These are phyloP conservation scores for Ptychodera flava DNA, from an alignment of 35 echinoderm and acorn worm species.

Conservation along the genomic window DNA sequence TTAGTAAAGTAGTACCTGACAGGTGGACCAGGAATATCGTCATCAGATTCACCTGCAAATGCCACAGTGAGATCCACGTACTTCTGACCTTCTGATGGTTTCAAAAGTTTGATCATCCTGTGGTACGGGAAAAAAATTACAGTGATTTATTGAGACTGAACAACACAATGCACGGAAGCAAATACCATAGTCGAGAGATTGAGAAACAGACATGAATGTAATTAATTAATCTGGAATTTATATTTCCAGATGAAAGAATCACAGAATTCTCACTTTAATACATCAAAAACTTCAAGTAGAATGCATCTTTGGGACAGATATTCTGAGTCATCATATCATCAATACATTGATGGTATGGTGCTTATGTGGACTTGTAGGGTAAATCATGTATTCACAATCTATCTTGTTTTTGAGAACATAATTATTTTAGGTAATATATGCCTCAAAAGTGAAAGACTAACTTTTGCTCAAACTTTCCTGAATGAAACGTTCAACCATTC, in stretches of 20 bases:
- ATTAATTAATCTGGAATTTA: background rate
- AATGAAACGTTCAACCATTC: no score
- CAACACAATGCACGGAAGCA: background rate
- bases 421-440: no score
- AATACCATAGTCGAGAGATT: background rate
- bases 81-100: conserved; percentile 42
- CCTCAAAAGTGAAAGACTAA: no score
- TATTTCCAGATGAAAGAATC: background rate
- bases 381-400: no score
- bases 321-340: no score
- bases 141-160: background rate
- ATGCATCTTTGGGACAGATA: background rate
- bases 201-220: background rate
- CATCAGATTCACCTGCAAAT: conserved; percentile 63
- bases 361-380: no score
- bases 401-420: no score
- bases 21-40: conserved; percentile 68
- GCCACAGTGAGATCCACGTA: conserved; percentile 80
- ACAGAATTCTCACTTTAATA: background rate
- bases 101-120: conserved; percentile 82
- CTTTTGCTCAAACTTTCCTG: no score
- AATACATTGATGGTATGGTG: no score
- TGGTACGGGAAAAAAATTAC: conserved; percentile 7
- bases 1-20: conserved; percentile 83
- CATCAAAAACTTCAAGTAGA: background rate